A percentile compares a stretch with the other conserved stretches of the same genome.
These are phyloP conservation scores for Spicauda simplicius DNA, from an alignment of 2,888 invertebrate species.

Conservation along the genomic window DNA sequence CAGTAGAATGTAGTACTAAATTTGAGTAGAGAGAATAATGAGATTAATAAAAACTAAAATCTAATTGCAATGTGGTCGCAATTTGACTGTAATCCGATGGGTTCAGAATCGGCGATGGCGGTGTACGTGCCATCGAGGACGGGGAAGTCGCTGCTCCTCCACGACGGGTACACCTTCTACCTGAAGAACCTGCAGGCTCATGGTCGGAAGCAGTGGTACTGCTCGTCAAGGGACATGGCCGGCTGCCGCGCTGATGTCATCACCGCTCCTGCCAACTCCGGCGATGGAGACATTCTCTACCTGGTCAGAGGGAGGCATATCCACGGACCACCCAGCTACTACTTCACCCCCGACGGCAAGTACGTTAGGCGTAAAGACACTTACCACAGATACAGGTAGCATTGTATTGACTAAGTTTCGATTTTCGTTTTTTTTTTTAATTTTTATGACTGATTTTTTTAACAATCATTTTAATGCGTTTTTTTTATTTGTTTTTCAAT, in stretches of 20 bases:
- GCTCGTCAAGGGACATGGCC: slow-evolving; percentile 79
- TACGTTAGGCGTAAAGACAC: slow-evolving; percentile 78
- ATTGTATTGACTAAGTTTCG: slow-evolving; percentile 12
- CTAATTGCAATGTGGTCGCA: slow-evolving; percentile 37
- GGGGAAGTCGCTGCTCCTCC: slow-evolving; percentile 76
- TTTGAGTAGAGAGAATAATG: slow-evolving; percentile 5
- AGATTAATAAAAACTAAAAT: slow-evolving; percentile 1
- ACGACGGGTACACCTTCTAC: slow-evolving; percentile 79
- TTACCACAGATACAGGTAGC: slow-evolving; percentile 78
- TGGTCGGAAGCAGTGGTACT: slow-evolving; percentile 81
- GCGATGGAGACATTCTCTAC: slow-evolving; percentile 73
- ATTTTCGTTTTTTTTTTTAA: slow-evolving; percentile 6
- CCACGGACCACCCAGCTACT: slow-evolving; percentile 76
- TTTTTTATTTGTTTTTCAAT: slow-evolving; percentile 5
- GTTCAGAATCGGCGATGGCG: slow-evolving; percentile 72
- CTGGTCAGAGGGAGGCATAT: slow-evolving; percentile 77
- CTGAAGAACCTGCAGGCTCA: slow-evolving; percentile 79
- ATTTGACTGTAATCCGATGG: slow-evolving; percentile 51
- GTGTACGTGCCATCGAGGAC: slow-evolving; percentile 81
- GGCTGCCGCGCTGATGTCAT: slow-evolving; percentile 80
- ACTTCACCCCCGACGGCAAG: slow-evolving; percentile 79
- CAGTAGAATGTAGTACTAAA: slow-evolving; percentile 37
- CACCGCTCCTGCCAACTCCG: slow-evolving; percentile 67
- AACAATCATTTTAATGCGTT: neutral
- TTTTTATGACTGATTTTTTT: slow-evolving; percentile 30